A percentile compares a stretch with the other conserved stretches of the same genome.
Conservation (phyloP, 2,113 vertebrate genomes). For the Ptychochromis oligacanthus region DNA sequence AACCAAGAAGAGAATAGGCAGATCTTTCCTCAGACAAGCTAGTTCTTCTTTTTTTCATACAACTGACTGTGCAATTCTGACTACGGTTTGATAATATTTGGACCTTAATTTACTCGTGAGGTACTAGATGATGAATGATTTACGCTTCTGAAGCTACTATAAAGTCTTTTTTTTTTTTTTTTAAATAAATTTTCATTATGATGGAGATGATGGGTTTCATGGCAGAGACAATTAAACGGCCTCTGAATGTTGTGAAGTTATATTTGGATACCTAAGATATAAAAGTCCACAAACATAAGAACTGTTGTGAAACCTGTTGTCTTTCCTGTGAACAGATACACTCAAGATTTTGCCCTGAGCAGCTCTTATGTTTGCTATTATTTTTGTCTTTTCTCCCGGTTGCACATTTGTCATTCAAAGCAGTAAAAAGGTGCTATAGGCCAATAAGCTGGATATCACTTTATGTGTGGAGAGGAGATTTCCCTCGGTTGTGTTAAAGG, state of each 20-base stretch:
- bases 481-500: constrained; percentile 32
- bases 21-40: constrained; percentile 40
- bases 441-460: constrained; percentile 65
- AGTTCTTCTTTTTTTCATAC: constrained; percentile 38
- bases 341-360: neutral
- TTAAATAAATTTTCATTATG: neutral
- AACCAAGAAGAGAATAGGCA: constrained; percentile 48
- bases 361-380: constrained; percentile 29
- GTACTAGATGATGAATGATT: constrained; percentile 43
- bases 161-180: neutral
- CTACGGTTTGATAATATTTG: constrained; percentile 42
- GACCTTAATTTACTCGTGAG: constrained; percentile 51
- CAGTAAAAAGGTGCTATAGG: constrained; percentile 49
- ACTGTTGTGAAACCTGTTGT: constrained; percentile 19
- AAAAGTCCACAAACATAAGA: constrained; percentile 26
- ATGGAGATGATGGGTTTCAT: constrained; percentile 28
- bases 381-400: constrained; percentile 46
- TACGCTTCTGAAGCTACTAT: constrained; percentile 29
- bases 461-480: constrained; percentile 43
- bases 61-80: constrained; percentile 60
- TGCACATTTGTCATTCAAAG: constrained; percentile 59
- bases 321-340: neutral
- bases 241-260: constrained; percentile 57
- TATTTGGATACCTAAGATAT: constrained; percentile 45
- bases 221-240: constrained; percentile 42